Evolutionary conservation across 92 coral and sea anemone species (phyloP).

Genomic region (Micromussa lordhowensis): DNA sequence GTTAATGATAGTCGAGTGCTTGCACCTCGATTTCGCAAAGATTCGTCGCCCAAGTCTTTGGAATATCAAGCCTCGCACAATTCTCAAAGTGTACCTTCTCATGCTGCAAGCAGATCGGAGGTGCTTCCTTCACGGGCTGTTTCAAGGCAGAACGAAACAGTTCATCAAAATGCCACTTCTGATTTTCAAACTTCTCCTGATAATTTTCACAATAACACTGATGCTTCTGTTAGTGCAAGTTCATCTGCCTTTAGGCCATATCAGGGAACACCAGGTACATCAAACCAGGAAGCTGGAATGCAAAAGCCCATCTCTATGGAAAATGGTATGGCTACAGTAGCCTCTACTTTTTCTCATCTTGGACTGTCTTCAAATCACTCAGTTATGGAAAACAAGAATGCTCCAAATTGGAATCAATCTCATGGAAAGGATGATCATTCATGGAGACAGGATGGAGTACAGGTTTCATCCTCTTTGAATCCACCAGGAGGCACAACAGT

Average conservation of each 20-base stretch:
- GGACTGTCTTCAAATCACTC: slow-evolving; percentile 8
- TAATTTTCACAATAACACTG: background rate
- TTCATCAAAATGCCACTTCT: background rate
- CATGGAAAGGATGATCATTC: background rate
- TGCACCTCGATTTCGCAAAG: slow-evolving; percentile 28
- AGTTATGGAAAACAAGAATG: background rate
- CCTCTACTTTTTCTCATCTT: slow-evolving; percentile 27
- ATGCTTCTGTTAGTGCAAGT: background rate
- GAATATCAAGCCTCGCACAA: background rate
- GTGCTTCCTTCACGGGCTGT: background rate
- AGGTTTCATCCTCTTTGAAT: slow-evolving; percentile 10
- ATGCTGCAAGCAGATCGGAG: background rate
- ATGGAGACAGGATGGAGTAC: background rate
- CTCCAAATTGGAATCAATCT: background rate
- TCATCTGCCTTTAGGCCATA: slow-evolving; percentile 30
- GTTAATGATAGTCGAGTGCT: background rate
- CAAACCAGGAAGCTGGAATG: slow-evolving; percentile 13
- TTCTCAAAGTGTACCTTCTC: background rate
- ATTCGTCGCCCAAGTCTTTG: background rate
- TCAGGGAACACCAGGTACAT: background rate
- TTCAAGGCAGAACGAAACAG: background rate
- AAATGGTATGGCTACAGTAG: slow-evolving; percentile 26
- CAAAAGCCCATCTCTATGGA: slow-evolving; percentile 2
- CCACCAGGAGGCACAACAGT: background rate
- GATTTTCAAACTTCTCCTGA: background rate